Conservation (phyloP, 2,888 invertebrate genomes). For the Cryptocephalus moraei region DNA sequence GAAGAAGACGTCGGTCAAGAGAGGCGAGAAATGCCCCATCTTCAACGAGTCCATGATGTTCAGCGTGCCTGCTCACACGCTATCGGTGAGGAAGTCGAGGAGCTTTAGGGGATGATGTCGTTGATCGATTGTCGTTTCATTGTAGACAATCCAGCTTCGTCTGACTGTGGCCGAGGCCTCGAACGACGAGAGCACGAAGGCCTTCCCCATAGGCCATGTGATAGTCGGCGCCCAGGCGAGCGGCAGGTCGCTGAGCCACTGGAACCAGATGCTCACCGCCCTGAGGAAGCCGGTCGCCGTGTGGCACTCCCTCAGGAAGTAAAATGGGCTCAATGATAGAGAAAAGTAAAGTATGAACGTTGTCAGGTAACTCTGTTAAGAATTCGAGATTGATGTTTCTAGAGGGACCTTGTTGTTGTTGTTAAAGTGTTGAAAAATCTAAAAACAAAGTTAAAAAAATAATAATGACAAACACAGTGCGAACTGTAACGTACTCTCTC, state of each 20-base stretch:
- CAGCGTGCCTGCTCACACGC: conserved; percentile 61
- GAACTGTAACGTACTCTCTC: too few species aligned
- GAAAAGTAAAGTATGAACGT: too few species aligned
- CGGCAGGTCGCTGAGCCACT: conserved; percentile 65
- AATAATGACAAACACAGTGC: too few species aligned
- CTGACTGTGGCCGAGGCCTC: conserved; percentile 50
- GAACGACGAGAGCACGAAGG: conserved; percentile 40
- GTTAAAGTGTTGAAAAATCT: neutral
- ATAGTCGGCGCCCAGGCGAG: conserved; percentile 64
- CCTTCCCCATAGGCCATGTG: conserved; percentile 66
- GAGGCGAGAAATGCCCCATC: conserved; percentile 63
- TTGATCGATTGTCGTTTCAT: too few species aligned
- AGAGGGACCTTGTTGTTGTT: too few species aligned
- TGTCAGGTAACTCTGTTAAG: too few species aligned
- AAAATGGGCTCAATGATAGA: conserved; percentile 10
- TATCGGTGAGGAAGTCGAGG: conserved; percentile 43
- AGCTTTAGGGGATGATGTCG: neutral
- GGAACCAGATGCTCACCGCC: conserved; percentile 76
- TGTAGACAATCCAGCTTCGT: conserved; percentile 62
- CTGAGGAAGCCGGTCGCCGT: conserved; percentile 71
- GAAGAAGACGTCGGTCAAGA: conserved; percentile 68
- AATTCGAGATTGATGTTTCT: too few species aligned
- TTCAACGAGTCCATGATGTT: conserved; percentile 82
- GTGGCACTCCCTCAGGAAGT: conserved; percentile 67
- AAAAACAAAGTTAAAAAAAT: neutral